Conservation (phyloP, 2,113 vertebrate genomes). For the Gobius niger region DNA sequence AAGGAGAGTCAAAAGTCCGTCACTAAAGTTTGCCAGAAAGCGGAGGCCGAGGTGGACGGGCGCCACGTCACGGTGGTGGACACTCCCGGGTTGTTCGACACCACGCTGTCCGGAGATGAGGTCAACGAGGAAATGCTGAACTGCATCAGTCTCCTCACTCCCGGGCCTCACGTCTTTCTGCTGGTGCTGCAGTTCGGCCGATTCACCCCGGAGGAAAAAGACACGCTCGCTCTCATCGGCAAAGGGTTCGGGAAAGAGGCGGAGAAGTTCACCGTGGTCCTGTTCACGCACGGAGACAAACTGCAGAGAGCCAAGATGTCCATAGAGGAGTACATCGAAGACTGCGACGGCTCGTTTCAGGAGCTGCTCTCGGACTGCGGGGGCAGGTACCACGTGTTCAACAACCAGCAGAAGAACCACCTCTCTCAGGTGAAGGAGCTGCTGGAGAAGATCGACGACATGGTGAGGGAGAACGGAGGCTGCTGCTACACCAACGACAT, state of each 20-base stretch:
- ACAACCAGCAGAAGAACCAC: not conserved
- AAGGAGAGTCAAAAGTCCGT: not conserved
- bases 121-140: not conserved
- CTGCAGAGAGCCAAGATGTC: not conserved
- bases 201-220: not conserved
- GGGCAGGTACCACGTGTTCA: not conserved
- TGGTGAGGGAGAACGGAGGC: slow-evolving; percentile 2
- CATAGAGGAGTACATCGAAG: not conserved
- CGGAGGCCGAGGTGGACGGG: too few species aligned
- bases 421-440: not conserved
- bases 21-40: slow-evolving; percentile 1
- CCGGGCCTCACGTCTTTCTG: too few species aligned
- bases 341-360: not conserved
- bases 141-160: not conserved
- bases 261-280: not conserved
- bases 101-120: not conserved
- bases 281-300: not conserved
- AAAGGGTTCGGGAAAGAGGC: not conserved
- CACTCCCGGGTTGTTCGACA: slow-evolving; percentile 11
- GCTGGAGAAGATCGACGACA: not conserved
- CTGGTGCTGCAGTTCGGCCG: not conserved
- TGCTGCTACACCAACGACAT: not conserved
- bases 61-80: not conserved
- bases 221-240: not conserved
- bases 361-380: not conserved